Evolutionary conservation across 2,113 vertebrate species (phyloP).

Genomic region (Oncorhynchus tshawytscha): DNA sequence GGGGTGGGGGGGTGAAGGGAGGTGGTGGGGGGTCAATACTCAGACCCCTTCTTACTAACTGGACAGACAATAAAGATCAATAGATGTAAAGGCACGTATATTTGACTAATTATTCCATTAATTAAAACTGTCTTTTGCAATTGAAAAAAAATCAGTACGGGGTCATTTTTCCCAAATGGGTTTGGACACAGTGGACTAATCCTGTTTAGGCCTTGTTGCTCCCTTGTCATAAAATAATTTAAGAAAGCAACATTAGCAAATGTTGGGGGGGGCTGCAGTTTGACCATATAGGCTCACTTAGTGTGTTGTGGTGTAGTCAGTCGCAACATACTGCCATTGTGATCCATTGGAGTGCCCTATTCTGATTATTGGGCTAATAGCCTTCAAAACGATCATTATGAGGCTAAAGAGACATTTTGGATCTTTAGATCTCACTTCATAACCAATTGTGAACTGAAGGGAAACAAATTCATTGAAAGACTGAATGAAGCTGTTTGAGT

Average conservation of each 20-base stretch:
- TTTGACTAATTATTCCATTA: slow-evolving; percentile 75
- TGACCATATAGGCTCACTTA: too few relatives aligned
- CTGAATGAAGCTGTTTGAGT: too few relatives aligned
- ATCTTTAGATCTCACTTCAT: not conserved
- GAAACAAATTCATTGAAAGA: not conserved
- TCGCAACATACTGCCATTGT: not conserved
- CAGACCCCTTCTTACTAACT: slow-evolving; percentile 62
- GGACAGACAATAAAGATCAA: slow-evolving; percentile 70
- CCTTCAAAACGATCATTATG: not conserved
- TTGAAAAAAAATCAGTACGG: slow-evolving; percentile 69
- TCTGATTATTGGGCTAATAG: not conserved
- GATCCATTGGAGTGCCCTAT: not conserved
- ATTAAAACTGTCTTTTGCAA: slow-evolving; percentile 71
- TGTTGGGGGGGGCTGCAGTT: too few relatives aligned
- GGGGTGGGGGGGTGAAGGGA: not conserved
- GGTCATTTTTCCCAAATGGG: slow-evolving; percentile 64
- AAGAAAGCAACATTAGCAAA: slow-evolving; percentile 38
- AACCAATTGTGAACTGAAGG: not conserved
- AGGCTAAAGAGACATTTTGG: not conserved
- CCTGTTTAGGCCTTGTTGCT: slow-evolving; percentile 60
- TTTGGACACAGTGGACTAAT: slow-evolving; percentile 63
- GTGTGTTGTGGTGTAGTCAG: not conserved
- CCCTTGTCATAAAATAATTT: slow-evolving; percentile 70
- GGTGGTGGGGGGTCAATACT: slow-evolving; percentile 55
- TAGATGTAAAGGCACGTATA: slow-evolving; percentile 71